Conservation (phyloP, 2,113 vertebrate species). For the Gracilinanus agilis region DNA sequence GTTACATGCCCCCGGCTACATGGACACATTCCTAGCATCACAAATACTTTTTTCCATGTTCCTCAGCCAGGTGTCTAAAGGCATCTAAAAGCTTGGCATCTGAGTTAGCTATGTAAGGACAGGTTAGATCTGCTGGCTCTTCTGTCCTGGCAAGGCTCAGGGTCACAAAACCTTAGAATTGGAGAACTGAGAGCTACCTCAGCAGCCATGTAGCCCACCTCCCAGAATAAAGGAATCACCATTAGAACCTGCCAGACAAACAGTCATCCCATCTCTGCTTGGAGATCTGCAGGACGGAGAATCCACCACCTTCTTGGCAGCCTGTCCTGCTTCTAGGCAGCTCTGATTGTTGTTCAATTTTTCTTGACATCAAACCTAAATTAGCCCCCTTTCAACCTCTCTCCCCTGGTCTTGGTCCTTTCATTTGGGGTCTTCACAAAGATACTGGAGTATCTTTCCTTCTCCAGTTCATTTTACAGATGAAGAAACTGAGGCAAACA, state of each 20-base stretch:
- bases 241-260: neutral
- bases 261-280: neutral
- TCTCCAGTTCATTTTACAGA: no score
- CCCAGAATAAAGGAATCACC: neutral
- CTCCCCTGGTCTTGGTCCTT: neutral
- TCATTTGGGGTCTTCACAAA: no score
- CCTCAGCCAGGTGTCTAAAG: no score
- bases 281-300: neutral
- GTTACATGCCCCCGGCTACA: no score
- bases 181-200: neutral
- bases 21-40: no score
- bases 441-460: no score
- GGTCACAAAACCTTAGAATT: neutral
- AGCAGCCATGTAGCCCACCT: neutral
- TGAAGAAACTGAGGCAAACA: no score
- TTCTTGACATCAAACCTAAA: neutral
- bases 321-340: neutral
- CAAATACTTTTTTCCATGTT: no score
- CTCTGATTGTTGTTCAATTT: neutral
- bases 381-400: neutral
- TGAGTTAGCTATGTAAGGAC: neutral
- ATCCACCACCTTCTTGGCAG: neutral
- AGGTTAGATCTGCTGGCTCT: neutral
- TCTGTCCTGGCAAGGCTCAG: neutral
- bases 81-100: neutral